These are phyloP conservation scores for Zygogramma bicolorata DNA, from an alignment of 2,888 invertebrate species.

Conservation along the genomic window DNA sequence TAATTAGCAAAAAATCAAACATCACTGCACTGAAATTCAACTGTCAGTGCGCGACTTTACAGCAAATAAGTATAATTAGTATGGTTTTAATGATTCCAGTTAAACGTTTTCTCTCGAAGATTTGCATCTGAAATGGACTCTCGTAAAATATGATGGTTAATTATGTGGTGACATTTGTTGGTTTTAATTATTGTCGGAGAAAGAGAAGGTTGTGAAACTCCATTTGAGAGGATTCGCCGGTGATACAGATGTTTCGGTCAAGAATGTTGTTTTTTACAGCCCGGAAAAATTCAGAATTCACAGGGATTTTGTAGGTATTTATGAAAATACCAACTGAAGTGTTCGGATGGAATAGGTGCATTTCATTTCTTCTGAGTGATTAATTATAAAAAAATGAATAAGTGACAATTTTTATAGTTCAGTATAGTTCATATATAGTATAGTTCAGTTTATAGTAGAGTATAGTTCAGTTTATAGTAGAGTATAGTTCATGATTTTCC, in stretches of 20 bases:
- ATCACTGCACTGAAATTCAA: not conserved
- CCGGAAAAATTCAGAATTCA: too few species aligned
- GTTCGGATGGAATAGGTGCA: too few species aligned
- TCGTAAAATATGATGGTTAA: slow-evolving; percentile 1
- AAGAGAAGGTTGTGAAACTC: not conserved
- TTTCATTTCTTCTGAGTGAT: too few species aligned
- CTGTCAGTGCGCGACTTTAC: not conserved
- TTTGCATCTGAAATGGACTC: not conserved
- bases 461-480: too few species aligned
- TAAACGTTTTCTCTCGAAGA: not conserved
- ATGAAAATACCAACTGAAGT: too few species aligned
- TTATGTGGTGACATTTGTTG: slow-evolving; percentile 1
- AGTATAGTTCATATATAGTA: too few species aligned
- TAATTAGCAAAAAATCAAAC: not conserved
- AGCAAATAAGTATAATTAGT: not conserved
- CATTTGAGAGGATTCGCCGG: not conserved
- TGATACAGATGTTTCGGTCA: not conserved
- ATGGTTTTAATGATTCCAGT: not conserved
- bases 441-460: too few species aligned
- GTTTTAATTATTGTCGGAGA: not conserved
- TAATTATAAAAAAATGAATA: too few species aligned
- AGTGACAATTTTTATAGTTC: too few species aligned
- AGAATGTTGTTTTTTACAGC: not conserved
- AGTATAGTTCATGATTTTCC: too few species aligned
- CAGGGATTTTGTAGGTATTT: too few species aligned